Conservation (phyloP, 2,797 vertebrate genomes). For the Morus bassanus region DNA sequence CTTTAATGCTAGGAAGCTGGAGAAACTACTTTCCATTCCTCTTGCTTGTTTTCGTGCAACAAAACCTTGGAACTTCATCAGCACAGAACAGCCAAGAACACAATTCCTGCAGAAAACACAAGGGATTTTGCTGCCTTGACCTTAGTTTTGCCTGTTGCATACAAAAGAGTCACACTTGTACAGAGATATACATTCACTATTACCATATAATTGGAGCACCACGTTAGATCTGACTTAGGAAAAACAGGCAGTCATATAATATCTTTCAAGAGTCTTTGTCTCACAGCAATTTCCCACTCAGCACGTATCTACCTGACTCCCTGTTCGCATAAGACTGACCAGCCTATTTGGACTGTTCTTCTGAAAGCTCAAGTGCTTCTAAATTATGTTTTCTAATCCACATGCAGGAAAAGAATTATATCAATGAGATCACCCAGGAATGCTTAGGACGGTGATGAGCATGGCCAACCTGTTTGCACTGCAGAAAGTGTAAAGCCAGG, state of each 20-base stretch:
- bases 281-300: background rate
- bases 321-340: background rate
- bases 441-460: background rate
- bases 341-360: background rate
- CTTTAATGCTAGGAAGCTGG: background rate
- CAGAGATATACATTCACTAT: background rate
- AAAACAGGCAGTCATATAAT: background rate
- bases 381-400: background rate
- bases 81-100: background rate
- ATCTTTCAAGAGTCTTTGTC: background rate
- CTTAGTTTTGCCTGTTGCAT: background rate
- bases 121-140: background rate
- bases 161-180: background rate
- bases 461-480: background rate
- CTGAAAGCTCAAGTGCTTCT: background rate
- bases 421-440: background rate
- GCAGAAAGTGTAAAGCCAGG: background rate
- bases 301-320: background rate
- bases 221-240: background rate
- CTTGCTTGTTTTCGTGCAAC: background rate
- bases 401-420: background rate
- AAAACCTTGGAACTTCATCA: background rate
- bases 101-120: background rate
- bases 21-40: background rate
- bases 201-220: background rate